Evolutionary conservation across 2,113 vertebrate genomes (phyloP).

Genomic region (Terrapene triunguis): DNA sequence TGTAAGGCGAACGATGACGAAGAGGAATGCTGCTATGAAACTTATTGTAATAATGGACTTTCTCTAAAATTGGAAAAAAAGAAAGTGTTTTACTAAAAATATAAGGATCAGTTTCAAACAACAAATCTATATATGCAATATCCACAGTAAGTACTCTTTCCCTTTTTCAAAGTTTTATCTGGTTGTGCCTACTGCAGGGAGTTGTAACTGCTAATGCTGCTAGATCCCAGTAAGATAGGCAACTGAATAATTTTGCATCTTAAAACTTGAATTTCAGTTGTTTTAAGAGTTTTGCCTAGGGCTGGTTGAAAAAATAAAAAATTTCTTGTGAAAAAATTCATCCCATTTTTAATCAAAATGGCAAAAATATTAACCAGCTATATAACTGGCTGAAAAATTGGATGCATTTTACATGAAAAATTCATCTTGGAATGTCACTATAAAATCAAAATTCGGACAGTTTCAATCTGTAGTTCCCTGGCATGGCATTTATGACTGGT

Average conservation of each 20-base stretch:
- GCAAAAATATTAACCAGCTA: not conserved
- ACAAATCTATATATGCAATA: not conserved
- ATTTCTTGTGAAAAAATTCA: not conserved
- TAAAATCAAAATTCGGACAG: not conserved
- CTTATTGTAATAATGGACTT: conserved; percentile 89
- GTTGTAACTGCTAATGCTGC: not conserved
- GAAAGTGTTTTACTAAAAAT: conserved; percentile 5
- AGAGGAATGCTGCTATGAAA: conserved; percentile 88
- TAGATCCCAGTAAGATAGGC: not conserved
- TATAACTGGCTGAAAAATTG: not conserved
- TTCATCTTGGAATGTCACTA: not conserved
- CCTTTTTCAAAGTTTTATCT: not conserved
- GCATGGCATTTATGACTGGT: not conserved
- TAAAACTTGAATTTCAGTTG: conserved; percentile 34
- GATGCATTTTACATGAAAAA: not conserved
- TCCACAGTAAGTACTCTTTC: not conserved
- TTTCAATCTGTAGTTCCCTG: not conserved
- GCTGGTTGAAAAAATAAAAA: not conserved
- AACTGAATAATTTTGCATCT: not conserved
- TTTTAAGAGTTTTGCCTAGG: not conserved
- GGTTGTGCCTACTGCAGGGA: not conserved
- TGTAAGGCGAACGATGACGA: conserved; percentile 89
- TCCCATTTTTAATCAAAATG: not conserved
- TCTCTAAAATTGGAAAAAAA: conserved; percentile 81
- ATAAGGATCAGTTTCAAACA: not conserved